A percentile compares a stretch with the other conserved stretches of the same genome.
phyloP scores from a whole-genome alignment of 2,113 vertebrate species.

The Dascyllus trimaculatus region DNA sequence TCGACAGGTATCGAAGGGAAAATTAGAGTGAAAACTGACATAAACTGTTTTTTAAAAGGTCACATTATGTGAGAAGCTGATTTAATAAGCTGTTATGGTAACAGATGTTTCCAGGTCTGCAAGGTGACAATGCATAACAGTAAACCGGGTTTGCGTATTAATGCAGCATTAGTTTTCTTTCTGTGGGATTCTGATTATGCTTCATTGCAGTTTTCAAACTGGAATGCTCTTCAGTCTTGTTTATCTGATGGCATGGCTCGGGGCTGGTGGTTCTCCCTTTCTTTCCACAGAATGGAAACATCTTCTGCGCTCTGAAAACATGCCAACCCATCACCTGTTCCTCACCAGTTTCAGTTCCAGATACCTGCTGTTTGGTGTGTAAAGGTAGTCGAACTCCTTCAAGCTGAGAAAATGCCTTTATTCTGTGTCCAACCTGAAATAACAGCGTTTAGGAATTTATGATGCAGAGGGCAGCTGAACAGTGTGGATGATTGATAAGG shows the following conservation, averaged over 20 bases:
- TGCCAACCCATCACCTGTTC: constrained; percentile 90
- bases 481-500: not conserved
- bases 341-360: constrained; percentile 83
- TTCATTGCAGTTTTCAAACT: not conserved
- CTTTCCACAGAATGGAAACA: constrained; percentile 91
- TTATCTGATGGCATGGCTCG: too few relatives aligned
- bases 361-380: constrained; percentile 93
- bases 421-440: constrained; percentile 25
- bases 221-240: too few relatives aligned
- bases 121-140: constrained; percentile 24
- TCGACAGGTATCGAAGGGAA: not conserved
- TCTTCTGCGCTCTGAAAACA: constrained; percentile 94
- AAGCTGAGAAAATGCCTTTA: not conserved
- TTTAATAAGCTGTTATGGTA: constrained; percentile 23
- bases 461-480: not conserved
- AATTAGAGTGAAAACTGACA: not conserved
- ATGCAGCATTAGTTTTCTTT: too few relatives aligned
- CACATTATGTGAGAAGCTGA: constrained; percentile 23
- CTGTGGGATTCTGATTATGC: not conserved
- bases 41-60: not conserved
- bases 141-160: too few relatives aligned
- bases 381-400: constrained; percentile 86
- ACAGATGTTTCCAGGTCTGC: constrained; percentile 10
- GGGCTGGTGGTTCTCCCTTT: not conserved
- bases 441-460: not conserved